Conservation (phyloP, 2,888 invertebrate species). For the Pseudeuparius sepicola region DNA sequence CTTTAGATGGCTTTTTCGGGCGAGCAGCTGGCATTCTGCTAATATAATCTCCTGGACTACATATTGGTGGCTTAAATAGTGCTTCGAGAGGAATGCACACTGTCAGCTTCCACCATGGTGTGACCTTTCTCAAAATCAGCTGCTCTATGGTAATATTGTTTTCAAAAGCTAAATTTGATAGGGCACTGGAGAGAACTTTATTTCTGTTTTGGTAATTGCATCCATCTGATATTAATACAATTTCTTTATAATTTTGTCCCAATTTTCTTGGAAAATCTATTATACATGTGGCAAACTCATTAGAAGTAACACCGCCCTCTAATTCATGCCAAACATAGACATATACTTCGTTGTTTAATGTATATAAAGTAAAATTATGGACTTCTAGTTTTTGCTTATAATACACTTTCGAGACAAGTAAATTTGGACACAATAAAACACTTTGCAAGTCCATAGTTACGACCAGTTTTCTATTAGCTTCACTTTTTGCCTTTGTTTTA, state of each 20-base stretch:
- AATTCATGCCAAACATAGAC: conserved; percentile 5
- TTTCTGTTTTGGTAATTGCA: conserved; percentile 14
- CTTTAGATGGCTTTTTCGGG: not conserved
- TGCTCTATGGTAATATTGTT: not conserved
- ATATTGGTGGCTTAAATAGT: not conserved
- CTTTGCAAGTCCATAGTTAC: no score
- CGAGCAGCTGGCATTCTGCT: not conserved
- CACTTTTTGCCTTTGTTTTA: no score
- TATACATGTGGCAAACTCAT: conserved; percentile 12
- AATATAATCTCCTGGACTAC: not conserved
- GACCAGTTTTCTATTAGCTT: no score
- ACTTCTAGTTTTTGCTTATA: conserved; percentile 1
- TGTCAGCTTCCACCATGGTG: no score
- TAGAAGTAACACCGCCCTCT: conserved; percentile 10
- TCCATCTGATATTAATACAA: conserved; percentile 14
- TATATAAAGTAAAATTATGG: conserved; percentile 1
- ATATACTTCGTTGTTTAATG: not conserved
- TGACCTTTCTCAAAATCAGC: not conserved
- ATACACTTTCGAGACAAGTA: not conserved
- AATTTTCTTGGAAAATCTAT: conserved; percentile 10
- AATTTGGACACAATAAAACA: no score
- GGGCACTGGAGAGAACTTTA: conserved; percentile 9
- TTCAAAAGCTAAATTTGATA: not conserved
- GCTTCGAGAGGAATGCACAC: no score
- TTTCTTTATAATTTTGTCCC: conserved; percentile 4